Base-by-base conservation (phyloP, 1,140 invertebrate genomes). In the Philotrypesis tridentata region DNA sequence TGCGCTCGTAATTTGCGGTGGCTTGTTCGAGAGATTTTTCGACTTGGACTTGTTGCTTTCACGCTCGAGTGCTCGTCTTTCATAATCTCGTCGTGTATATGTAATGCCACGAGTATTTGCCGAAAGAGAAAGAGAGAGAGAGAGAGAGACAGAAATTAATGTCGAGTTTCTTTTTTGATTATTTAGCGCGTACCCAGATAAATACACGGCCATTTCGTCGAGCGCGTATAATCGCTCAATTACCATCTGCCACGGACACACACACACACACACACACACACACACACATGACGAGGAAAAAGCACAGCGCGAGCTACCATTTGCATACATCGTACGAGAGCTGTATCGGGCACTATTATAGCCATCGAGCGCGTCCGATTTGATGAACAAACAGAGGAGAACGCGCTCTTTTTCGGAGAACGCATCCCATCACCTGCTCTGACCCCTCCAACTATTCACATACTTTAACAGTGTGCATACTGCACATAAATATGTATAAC, bases 381-480 rank as follows among this genome's bases (percentile, higher is more conserved):
- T 70, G 27, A 70, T 17, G 27, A 70, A 17, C 37, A 68, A 67
- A 48, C 65, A 55, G 17, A 31, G n/a, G 25, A 68, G 43, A 9
- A 33, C 12, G 33, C 29, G 37, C 14, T 48, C 17, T 48, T 48
- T 48, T 14, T 65, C 23, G 61, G 23, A 65, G 63, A 29, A 65
- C 14, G 17, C 23, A 37, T 29, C n/a, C 48, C 61, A 61, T 72
- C 77, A 80, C 78, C 78, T 80, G 78, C 78, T 23, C 70, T 23
- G 33, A 55, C 33, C 48, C 60, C 43, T 25, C n/a, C n/a, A n/a
- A n/a, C n/a, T n/a, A n/a, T n/a, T n/a, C n/a, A n/a, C n/a, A n/a
- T n/a, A n/a, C n/a, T n/a, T n/a, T n/a, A n/a, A n/a, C n/a, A n/a
- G 29, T 33, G 43, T 31, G 4, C n/a, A 43, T 48, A 60, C 43